These are phyloP conservation scores for Crax fasciolata DNA, from an alignment of 2,797 vertebrate genomes.

Conservation along the genomic window DNA sequence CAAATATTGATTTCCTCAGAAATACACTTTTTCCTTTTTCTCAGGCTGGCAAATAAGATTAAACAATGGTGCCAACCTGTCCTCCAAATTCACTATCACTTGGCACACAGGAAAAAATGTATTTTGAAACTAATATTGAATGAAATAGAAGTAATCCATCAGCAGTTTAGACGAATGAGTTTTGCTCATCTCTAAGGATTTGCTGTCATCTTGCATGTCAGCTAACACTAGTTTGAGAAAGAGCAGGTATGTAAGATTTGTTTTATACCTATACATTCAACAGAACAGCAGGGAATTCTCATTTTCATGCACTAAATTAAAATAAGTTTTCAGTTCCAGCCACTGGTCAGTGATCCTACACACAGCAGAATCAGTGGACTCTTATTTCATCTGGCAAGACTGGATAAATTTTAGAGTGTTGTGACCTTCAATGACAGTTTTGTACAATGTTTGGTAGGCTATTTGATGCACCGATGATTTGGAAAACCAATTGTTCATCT, in stretches of 20 bases:
- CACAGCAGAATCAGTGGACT: not conserved
- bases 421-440: not conserved
- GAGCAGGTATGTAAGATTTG: not conserved
- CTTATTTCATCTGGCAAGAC: not conserved
- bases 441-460: not conserved
- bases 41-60: not conserved
- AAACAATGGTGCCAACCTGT: not conserved
- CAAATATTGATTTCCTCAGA: not conserved
- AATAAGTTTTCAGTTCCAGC: not conserved
- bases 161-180: not conserved
- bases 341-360: not conserved
- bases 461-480: not conserved
- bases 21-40: not conserved
- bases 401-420: not conserved
- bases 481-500: not conserved
- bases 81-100: not conserved
- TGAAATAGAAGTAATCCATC: not conserved
- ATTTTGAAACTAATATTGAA: not conserved
- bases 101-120: not conserved
- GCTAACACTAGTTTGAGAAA: not conserved
- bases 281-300: not conserved
- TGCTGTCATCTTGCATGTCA: not conserved
- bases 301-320: not conserved
- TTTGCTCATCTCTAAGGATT: not conserved
- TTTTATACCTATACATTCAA: not conserved